Conservation (phyloP, 2,113 vertebrate genomes). For the Pedionomus torquatus region DNA sequence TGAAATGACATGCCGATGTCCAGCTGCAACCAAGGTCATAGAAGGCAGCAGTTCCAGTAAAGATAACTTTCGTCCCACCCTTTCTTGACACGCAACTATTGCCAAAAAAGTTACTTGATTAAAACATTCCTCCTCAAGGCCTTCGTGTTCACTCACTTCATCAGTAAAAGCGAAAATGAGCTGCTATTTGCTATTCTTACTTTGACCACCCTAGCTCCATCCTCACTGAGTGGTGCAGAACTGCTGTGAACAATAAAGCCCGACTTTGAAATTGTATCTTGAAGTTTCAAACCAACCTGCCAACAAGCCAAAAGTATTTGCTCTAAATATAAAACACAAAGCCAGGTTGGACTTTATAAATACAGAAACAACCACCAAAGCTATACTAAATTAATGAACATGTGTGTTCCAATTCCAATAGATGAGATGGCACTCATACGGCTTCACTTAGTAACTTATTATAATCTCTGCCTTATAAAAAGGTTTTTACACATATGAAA, state of each 20-base stretch:
- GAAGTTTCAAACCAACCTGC: not conserved
- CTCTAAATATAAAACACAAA: not conserved
- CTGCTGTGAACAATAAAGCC: not conserved
- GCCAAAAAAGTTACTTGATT: not conserved
- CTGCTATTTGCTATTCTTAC: not conserved
- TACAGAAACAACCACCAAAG: not conserved
- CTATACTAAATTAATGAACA: not conserved
- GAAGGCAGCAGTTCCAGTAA: not conserved
- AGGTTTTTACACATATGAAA: constrained; percentile 19
- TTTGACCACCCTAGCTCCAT: not conserved
- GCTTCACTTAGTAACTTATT: constrained; percentile 3
- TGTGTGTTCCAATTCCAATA: not conserved
- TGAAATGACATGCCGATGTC: not conserved
- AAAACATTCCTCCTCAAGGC: not conserved
- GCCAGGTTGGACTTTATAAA: not conserved
- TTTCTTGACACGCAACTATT: not conserved
- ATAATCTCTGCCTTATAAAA: not conserved
- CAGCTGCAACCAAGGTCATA: not conserved
- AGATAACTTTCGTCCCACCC: not conserved
- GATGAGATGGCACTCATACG: not conserved
- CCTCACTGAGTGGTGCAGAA: not conserved
- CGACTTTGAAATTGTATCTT: not conserved
- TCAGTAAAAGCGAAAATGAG: not conserved
- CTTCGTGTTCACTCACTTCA: not conserved
- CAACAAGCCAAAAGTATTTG: not conserved